A percentile compares a stretch with the other conserved stretches of the same genome.
phyloP scores from a whole-genome alignment of 2,113 vertebrate genomes.

The Neogale vison region DNA sequence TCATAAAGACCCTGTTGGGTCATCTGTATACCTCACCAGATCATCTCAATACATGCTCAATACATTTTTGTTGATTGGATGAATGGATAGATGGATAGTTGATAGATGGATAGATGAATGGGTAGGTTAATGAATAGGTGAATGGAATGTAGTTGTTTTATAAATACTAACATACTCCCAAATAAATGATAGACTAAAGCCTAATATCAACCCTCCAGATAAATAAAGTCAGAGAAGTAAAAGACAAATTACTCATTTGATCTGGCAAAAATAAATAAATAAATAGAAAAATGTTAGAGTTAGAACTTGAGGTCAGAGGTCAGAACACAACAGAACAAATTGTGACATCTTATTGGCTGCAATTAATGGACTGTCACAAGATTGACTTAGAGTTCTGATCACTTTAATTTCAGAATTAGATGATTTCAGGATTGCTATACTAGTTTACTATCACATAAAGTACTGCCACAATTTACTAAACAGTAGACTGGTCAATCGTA shows the following conservation, averaged over 20 bases:
- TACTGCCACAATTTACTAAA: slow-evolving; percentile 15
- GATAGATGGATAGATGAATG: neutral
- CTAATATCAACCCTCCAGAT: neutral
- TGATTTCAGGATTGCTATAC: slow-evolving; percentile 31
- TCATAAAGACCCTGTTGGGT: neutral
- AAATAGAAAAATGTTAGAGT: neutral
- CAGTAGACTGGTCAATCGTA: neutral
- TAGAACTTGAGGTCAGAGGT: neutral
- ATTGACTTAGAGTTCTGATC: slow-evolving; percentile 21
- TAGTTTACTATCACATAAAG: slow-evolving; percentile 38
- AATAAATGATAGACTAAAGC: neutral
- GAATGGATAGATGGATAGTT: neutral
- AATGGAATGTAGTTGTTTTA: neutral
- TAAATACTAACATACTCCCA: neutral
- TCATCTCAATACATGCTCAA: neutral
- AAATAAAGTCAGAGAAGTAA: slow-evolving; percentile 28
- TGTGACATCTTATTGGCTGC: neutral
- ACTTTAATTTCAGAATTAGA: slow-evolving; percentile 47
- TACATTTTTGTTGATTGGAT: neutral
- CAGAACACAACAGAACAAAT: neutral
- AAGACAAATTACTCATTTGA: neutral
- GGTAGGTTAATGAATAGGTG: neutral
- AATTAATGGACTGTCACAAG: slow-evolving; percentile 23
- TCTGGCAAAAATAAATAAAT: neutral
- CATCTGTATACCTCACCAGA: neutral